Evolutionary conservation across 2,797 vertebrate species (phyloP).

Genomic region (Thalassophryne amazonica): DNA sequence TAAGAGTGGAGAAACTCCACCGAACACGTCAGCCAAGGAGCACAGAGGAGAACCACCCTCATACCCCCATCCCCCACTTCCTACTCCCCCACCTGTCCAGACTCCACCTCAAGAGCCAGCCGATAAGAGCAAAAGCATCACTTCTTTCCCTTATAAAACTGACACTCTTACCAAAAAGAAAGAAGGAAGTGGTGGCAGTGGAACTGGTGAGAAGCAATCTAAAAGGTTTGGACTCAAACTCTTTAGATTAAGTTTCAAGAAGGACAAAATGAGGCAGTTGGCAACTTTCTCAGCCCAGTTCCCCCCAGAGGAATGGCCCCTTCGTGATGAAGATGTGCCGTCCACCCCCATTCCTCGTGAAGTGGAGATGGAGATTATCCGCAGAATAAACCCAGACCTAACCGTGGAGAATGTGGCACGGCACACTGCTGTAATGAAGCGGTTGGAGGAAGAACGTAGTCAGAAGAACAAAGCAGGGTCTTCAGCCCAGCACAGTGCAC

Average conservation of each 20-base stretch:
- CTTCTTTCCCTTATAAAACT: constrained; percentile 95
- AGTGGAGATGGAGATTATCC: constrained; percentile 98
- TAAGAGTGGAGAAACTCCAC: constrained; percentile 71
- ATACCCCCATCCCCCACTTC: constrained; percentile 73
- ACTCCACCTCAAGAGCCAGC: constrained; percentile 69
- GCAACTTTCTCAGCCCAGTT: constrained; percentile 98
- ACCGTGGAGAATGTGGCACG: constrained; percentile 98
- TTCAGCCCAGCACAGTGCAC: constrained; percentile 92
- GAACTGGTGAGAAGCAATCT: constrained; percentile 92
- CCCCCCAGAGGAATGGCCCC: constrained; percentile 97
- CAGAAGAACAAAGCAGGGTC: constrained; percentile 92
- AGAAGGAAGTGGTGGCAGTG: constrained; percentile 78
- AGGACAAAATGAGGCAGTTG: constrained; percentile 97
- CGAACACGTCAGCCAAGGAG: constrained; percentile 84
- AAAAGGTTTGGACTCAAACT: constrained; percentile 97
- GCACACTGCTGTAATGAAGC: constrained; percentile 98
- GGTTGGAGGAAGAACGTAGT: constrained; percentile 95
- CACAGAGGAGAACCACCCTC: constrained; percentile 80
- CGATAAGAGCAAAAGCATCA: constrained; percentile 93
- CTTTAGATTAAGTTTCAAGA: constrained; percentile 98
- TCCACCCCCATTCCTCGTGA: constrained; percentile 91
- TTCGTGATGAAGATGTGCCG: constrained; percentile 93
- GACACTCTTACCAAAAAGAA: constrained; percentile 97
- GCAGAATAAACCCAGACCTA: constrained; percentile 96
- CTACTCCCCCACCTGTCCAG: constrained; percentile 86